Evolutionary conservation across 1,140 invertebrate genomes (phyloP), one percentile per base, ranked within the genome.

Genomic region (Caenorhabditis tropicalis): DNA sequence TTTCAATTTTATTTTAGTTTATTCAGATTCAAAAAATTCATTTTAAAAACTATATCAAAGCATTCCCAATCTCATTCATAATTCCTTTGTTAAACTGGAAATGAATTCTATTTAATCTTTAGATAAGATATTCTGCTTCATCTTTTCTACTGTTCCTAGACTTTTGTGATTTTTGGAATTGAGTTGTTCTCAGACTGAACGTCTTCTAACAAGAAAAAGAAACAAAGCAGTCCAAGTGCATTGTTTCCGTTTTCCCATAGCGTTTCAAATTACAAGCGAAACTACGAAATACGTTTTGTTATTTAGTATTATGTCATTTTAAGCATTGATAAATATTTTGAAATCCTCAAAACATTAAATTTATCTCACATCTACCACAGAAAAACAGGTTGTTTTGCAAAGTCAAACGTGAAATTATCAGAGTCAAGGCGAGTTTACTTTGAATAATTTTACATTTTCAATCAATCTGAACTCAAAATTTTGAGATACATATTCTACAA

Each of bases 251-350:
- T 74, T 74, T 74, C 36, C n/a, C 65, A 24, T n/a, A 43, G 4
- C 33, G 65, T 74, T 74, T 74, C 65, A 74, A 74, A 74, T 74
- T 74, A 46, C 65, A 74, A 21, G 36, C 15, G 33, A 65, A 65
- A 43, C 65, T 43, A 39, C 36, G 9, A 43, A 74, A 74, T 74
- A 74, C 36, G 36, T n/a, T 60, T 60, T 16, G 49, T 21, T 21
- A n/a, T 16, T n/a, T 27, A 12, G 53, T 27, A n/a, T 10, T 27
- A n/a, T 21, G 10, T 10, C 21, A 56, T 7, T 51, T 21, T 1
- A 3, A 2, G 21, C 7, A 29, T 58, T 58, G 7, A 29, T 5
- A 29, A 58, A 58, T 29, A 29, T 29, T 31, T 29, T 29, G 15
- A n/a, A n/a, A n/a, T n/a, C n/a, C n/a, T n/a, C n/a, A n/a, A n/a